phyloP scores from a whole-genome alignment of 2,797 vertebrate species.

The Hydrolagus colliei region DNA sequence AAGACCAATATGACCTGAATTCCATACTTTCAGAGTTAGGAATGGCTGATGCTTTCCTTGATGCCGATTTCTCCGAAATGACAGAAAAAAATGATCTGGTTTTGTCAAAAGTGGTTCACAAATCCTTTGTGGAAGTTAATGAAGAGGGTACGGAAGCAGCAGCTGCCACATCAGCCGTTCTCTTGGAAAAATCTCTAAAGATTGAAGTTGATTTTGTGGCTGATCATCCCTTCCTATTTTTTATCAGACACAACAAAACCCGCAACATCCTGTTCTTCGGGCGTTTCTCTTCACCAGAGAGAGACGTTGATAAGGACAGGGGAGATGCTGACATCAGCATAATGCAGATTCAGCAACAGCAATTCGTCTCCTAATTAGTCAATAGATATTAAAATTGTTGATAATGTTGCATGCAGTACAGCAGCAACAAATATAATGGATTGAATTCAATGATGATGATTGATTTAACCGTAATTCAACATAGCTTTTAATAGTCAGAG shows the following conservation, averaged over 20 bases:
- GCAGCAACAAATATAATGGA: too few species aligned
- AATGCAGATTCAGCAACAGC: too few species aligned
- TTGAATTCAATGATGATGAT: too few species aligned
- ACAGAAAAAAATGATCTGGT: slow-evolving; percentile 47
- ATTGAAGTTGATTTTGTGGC: neutral
- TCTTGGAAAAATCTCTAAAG: too few species aligned
- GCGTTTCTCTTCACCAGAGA: slow-evolving; percentile 6
- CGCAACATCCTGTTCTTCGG: slow-evolving; percentile 25
- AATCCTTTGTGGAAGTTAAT: slow-evolving; percentile 33
- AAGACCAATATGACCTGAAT: slow-evolving; percentile 20
- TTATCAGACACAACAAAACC: slow-evolving; percentile 31
- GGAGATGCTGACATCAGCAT: too few species aligned
- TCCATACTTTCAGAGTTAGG: neutral
- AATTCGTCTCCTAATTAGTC: too few species aligned
- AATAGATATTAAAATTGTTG: too few species aligned
- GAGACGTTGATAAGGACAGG: too few species aligned
- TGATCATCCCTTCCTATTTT: slow-evolving; percentile 33
- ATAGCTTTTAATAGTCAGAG: too few species aligned
- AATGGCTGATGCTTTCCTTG: neutral
- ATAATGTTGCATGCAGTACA: too few species aligned
- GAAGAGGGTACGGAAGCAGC: slow-evolving; percentile 33
- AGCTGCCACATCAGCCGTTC: too few species aligned
- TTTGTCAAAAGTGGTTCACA: slow-evolving; percentile 24
- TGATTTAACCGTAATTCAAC: too few species aligned
- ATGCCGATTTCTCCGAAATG: slow-evolving; percentile 72